Evolutionary conservation across 2,888 invertebrate species (phyloP), one percentile per base, ranked within the genome.

Genomic region (Netelia fuscicornis): DNA sequence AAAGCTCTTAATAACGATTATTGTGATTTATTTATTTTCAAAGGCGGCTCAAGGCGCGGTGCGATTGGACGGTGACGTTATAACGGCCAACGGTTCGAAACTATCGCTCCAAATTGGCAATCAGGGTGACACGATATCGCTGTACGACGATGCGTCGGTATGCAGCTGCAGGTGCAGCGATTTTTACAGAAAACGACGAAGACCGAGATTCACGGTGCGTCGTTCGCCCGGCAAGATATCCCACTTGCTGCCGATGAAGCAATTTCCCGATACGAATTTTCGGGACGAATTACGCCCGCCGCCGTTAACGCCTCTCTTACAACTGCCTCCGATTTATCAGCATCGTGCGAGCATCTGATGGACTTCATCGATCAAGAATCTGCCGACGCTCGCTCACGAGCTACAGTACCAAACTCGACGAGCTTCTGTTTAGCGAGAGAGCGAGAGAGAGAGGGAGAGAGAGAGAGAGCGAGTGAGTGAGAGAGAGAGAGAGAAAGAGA

Each of bases 21-120:
- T 3, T 48, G 9, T 42, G 54, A 20, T 44, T 58, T 10, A 5
- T 72, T 17, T 30, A 52, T 56, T 56, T 64, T 13, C 17, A 30
- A 30, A 98, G 96, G 99, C 99, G 84, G 97, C 98, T 87, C 98
- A 98, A 93, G 98, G 98, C 71, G 98, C 99, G 81, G 99, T 99
- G 25, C 96, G 98, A 84, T 95, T 99, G 86, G 99, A 99, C 93
- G 99, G 99, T 85, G 99, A 99, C 95, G 98, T 99, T 90, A 99
- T 99, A 94, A 98, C 98, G 84, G 98, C 98, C 64, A 98, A 98
- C 92, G 98, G 98, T 83, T 98, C 97, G 88, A 98, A 98, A 91
- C 94, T 98, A 90, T 96, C 98, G 89, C 97, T 98, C 78, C 94
- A 94, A 83, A 91, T 94, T 75, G 93, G 94, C 68, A 94, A 92